phyloP scores from a whole-genome alignment of 2,113 vertebrate species.

The Sphyrna mokarran region DNA sequence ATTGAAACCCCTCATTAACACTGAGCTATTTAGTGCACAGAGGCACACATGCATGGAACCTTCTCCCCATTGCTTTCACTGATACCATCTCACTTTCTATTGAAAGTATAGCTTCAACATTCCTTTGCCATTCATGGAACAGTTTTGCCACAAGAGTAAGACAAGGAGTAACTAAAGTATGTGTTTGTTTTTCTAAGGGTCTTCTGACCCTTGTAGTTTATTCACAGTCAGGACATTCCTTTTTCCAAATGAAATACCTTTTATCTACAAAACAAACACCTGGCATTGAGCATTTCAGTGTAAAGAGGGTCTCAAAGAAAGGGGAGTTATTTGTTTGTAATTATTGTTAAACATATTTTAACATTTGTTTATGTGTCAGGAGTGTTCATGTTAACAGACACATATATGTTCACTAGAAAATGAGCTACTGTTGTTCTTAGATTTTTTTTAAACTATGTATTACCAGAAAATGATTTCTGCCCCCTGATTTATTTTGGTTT shows the following conservation, averaged over 20 bases:
- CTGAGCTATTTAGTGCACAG: conserved; percentile 13
- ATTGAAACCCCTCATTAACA: conserved; percentile 37
- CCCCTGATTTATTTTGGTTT: background rate
- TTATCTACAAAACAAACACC: conserved; percentile 33
- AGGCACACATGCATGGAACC: background rate
- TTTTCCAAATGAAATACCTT: conserved; percentile 32
- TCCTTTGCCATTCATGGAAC: conserved; percentile 9
- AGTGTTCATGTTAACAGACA: background rate
- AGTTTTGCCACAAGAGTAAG: conserved; percentile 6
- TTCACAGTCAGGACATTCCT: conserved; percentile 31
- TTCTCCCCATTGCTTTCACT: background rate
- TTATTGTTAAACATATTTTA: background rate
- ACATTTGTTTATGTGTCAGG: background rate
- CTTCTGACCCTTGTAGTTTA: conserved; percentile 25
- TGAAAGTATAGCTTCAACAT: conserved; percentile 28
- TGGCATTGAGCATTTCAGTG: background rate
- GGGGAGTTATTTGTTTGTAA: background rate
- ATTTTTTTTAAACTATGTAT: background rate
- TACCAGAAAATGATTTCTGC: background rate
- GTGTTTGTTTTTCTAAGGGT: conserved; percentile 33
- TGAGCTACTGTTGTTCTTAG: background rate
- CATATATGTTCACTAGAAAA: background rate
- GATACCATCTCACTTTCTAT: conserved; percentile 35
- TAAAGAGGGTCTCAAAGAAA: background rate
- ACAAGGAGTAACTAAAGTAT: conserved; percentile 26